Evolutionary conservation across 2,113 vertebrate species (phyloP).

Genomic region (Phylloscopus trochiloides): DNA sequence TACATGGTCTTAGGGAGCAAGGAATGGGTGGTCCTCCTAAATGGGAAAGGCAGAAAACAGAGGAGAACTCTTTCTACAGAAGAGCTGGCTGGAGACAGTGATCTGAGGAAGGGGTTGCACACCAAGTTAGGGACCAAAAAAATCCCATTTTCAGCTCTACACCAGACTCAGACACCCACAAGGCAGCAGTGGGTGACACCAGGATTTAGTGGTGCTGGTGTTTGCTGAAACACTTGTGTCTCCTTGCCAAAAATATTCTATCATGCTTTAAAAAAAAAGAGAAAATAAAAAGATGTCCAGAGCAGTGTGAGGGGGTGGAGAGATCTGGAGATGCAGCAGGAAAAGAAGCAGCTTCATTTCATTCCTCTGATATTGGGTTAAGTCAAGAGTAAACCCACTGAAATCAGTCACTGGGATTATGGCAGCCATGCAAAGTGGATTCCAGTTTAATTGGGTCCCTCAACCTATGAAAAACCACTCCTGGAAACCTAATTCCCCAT

Average conservation of each 20-base stretch:
- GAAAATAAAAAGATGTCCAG: neutral
- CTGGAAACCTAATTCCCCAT: neutral
- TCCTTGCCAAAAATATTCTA: neutral
- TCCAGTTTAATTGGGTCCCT: constrained; percentile 29
- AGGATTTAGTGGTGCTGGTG: neutral
- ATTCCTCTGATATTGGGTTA: neutral
- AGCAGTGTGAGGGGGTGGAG: neutral
- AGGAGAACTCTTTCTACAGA: neutral
- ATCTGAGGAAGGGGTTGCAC: neutral
- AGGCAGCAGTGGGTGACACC: neutral
- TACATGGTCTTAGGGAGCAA: rapidly evolving
- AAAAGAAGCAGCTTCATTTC: neutral
- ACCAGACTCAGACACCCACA: neutral
- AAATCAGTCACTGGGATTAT: neutral
- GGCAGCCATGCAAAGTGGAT: neutral
- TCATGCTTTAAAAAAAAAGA: neutral
- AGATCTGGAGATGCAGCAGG: neutral
- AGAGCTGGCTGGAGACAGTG: neutral
- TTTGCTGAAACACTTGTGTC: neutral
- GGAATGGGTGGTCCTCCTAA: neutral
- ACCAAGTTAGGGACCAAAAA: neutral
- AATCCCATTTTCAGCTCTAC: neutral
- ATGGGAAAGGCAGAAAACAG: neutral
- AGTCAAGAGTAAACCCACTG: neutral
- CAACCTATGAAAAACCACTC: neutral